These are phyloP conservation scores for Erpornis zantholeuca DNA, from an alignment of 2,113 vertebrate species.

Conservation along the genomic window DNA sequence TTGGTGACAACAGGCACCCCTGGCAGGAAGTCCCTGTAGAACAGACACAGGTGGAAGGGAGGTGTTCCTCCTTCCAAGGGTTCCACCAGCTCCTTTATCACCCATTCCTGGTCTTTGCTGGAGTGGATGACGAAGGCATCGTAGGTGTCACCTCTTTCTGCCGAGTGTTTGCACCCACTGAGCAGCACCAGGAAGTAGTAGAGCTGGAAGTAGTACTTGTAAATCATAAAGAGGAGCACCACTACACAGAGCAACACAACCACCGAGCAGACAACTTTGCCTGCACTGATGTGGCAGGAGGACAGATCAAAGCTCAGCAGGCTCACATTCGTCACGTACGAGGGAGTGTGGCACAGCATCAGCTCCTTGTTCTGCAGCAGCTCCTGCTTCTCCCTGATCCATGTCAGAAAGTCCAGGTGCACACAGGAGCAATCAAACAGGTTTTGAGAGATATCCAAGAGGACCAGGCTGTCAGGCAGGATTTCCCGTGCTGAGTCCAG, in stretches of 20 bases:
- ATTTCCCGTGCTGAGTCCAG: constrained; percentile 7
- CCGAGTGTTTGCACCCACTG: constrained; percentile 50
- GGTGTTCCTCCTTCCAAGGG: constrained; percentile 74
- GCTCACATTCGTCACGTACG: background rate
- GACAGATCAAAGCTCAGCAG: constrained; percentile 45
- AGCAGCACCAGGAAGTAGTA: constrained; percentile 65
- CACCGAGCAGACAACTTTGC: background rate
- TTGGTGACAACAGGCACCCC: constrained; percentile 75
- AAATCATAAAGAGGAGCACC: constrained; percentile 36
- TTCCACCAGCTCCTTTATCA: constrained; percentile 73
- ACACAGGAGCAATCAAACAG: constrained; percentile 71
- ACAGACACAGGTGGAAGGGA: constrained; percentile 73
- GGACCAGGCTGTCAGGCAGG: constrained; percentile 47
- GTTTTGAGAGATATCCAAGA: constrained; percentile 71
- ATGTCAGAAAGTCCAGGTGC: constrained; percentile 66
- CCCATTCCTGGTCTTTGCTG: constrained; percentile 79
- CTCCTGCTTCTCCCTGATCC: constrained; percentile 52
- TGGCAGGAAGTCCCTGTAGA: constrained; percentile 76
- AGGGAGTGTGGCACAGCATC: constrained; percentile 62
- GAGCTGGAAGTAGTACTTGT: constrained; percentile 76
- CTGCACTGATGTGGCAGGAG: constrained; percentile 31
- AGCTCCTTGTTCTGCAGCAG: constrained; percentile 30
- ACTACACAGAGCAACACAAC: background rate
- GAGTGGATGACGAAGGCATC: constrained; percentile 82
- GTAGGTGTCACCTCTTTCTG: constrained; percentile 59